Conservation (phyloP, 2,797 vertebrate genomes). For the Molothrus aeneus region DNA sequence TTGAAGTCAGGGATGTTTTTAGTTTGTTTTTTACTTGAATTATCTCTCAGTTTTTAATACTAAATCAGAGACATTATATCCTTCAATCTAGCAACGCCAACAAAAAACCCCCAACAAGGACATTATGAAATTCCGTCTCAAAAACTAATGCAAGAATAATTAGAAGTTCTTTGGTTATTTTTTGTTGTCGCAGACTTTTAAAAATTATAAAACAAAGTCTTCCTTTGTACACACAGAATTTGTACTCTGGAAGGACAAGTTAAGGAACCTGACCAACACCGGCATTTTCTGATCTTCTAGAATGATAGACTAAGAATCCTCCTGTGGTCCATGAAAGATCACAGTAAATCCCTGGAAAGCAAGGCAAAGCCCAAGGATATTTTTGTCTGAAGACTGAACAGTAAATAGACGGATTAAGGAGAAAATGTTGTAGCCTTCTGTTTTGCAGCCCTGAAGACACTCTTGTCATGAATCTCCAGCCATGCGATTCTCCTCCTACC, state of each 20-base stretch:
- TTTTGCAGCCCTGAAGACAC: not conserved
- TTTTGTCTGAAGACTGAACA: not conserved
- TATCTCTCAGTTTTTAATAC: not conserved
- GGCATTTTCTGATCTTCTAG: not conserved
- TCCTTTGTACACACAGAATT: not conserved
- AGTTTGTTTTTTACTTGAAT: not conserved
- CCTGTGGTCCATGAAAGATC: not conserved
- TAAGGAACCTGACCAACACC: not conserved
- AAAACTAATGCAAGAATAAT: not conserved
- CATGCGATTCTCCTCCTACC: not conserved
- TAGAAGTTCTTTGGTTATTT: not conserved
- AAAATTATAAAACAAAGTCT: not conserved
- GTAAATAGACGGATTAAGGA: not conserved
- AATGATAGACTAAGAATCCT: not conserved
- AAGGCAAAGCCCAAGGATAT: slow-evolving; percentile 1
- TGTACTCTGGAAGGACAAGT: not conserved
- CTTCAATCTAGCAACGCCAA: not conserved
- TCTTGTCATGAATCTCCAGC: not conserved
- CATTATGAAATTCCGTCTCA: not conserved
- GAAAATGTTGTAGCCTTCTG: not conserved
- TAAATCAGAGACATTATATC: not conserved
- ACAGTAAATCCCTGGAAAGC: not conserved
- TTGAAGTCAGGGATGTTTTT: not conserved
- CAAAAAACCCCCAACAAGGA: accelerated
- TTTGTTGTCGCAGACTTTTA: not conserved